These are phyloP conservation scores for Oryzias woworae DNA, from an alignment of 2,113 vertebrate genomes.

Conservation along the genomic window DNA sequence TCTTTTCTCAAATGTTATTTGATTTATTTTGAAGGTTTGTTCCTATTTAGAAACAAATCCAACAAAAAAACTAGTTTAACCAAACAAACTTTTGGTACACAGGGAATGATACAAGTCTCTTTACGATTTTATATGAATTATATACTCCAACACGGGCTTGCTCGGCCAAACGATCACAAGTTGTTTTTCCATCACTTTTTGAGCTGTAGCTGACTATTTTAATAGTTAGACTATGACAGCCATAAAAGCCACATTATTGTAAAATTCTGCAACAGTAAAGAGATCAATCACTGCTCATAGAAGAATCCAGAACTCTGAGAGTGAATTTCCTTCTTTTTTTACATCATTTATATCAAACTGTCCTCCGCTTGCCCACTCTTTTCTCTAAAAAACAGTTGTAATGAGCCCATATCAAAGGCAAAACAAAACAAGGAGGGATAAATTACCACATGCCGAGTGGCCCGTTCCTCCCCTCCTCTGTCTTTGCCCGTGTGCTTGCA, in stretches of 20 bases:
- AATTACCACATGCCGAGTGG: conserved; percentile 10
- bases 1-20: too few relatives aligned
- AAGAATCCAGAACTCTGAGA: background rate
- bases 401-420: conserved; percentile 40
- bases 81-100: too few relatives aligned
- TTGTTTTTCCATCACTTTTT: background rate
- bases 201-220: too few relatives aligned
- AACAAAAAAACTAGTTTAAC: too few relatives aligned
- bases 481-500: conserved; percentile 16
- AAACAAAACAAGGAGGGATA: conserved; percentile 33
- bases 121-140: too few relatives aligned
- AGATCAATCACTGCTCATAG: background rate
- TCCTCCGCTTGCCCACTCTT: conserved; percentile 1
- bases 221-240: background rate
- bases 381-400: conserved; percentile 30
- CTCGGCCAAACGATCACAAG: background rate
- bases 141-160: too few relatives aligned
- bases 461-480: conserved; percentile 17
- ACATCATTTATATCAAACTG: conserved; percentile 1
- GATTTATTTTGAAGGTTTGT: too few relatives aligned
- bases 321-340: background rate
- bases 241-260: background rate
- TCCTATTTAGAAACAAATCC: too few relatives aligned
- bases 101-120: too few relatives aligned
- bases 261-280: background rate